These are phyloP conservation scores for Caenorhabditis macrosperma DNA, from an alignment of 2,888 invertebrate species.

Conservation along the genomic window DNA sequence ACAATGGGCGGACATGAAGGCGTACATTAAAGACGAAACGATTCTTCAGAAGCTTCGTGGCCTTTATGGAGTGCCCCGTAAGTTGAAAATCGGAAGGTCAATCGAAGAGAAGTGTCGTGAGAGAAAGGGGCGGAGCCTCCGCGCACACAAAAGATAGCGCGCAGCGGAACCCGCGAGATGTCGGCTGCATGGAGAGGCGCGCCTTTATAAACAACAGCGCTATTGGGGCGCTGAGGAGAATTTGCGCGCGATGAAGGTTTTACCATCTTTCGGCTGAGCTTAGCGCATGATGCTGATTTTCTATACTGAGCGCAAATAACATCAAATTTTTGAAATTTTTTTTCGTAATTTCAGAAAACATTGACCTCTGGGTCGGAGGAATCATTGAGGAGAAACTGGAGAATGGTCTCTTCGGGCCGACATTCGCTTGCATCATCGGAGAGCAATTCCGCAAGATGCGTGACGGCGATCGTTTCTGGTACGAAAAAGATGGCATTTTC, in stretches of 20 bases:
- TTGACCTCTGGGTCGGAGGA: constrained; percentile 97
- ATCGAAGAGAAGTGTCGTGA: not conserved
- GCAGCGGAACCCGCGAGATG: constrained; percentile 44
- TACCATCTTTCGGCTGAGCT: constrained; percentile 65
- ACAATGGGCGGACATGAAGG: constrained; percentile 89
- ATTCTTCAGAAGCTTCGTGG: constrained; percentile 87
- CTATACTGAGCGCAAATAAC: constrained; percentile 62
- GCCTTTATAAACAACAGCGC: constrained; percentile 32
- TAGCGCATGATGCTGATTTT: constrained; percentile 30
- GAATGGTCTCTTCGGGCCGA: constrained; percentile 92
- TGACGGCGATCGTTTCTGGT: constrained; percentile 96
- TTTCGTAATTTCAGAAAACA: constrained; percentile 83
- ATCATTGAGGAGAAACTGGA: constrained; percentile 89
- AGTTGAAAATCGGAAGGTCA: not conserved
- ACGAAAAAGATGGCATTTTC: constrained; percentile 91
- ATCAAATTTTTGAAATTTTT: constrained; percentile 2
- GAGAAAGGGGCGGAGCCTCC: constrained; percentile 44
- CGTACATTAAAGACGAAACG: constrained; percentile 86
- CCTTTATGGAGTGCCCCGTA: constrained; percentile 90
- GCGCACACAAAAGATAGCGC: constrained; percentile 34
- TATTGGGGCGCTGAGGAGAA: not conserved
- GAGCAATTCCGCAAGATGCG: constrained; percentile 93
- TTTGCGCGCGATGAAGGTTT: constrained; percentile 61
- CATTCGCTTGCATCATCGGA: constrained; percentile 91
- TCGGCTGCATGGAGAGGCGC: constrained; percentile 20